A percentile compares a stretch with the other conserved stretches of the same genome.
Conservation (phyloP, 2,888 invertebrate species). For the Gnatocerus cornutus region DNA sequence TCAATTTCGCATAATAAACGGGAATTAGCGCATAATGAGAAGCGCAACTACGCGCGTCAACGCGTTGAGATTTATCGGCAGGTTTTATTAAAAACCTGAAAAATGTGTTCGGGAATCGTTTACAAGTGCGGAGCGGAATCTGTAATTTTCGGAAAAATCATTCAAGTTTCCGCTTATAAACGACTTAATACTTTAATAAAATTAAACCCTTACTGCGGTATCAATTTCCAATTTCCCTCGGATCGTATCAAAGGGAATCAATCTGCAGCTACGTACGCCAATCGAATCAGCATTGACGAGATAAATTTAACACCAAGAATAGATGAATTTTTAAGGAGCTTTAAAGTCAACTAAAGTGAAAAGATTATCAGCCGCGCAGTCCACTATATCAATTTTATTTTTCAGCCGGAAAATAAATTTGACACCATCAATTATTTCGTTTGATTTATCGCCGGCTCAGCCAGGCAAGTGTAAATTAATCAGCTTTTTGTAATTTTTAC, state of each 20-base stretch:
- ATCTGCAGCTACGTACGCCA: slow-evolving; percentile 45
- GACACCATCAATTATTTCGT: slow-evolving; percentile 29
- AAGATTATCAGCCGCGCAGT: slow-evolving; percentile 17
- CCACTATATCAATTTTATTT: slow-evolving; percentile 14
- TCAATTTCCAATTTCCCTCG: slow-evolving; percentile 47
- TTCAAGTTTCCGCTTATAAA: slow-evolving; percentile 44
- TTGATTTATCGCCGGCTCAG: slow-evolving; percentile 24
- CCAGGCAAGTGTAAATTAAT: slow-evolving; percentile 28
- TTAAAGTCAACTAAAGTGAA: slow-evolving; percentile 4
- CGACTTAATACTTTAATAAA: slow-evolving; percentile 49
- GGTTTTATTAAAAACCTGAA: slow-evolving; percentile 39
- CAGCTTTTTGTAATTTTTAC: slow-evolving; percentile 15
- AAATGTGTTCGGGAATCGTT: slow-evolving; percentile 24
- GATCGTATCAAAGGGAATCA: slow-evolving; percentile 47
- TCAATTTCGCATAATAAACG: slow-evolving; percentile 33
- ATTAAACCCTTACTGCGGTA: slow-evolving; percentile 41
- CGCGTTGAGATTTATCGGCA: slow-evolving; percentile 30
- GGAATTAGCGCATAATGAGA: slow-evolving; percentile 11
- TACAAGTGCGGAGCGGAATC: slow-evolving; percentile 28
- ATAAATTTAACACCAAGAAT: slow-evolving; percentile 45
- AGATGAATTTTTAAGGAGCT: slow-evolving; percentile 37
- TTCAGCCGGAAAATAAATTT: slow-evolving; percentile 26
- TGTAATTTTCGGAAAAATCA: slow-evolving; percentile 43
- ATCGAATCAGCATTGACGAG: slow-evolving; percentile 43
- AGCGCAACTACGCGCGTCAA: slow-evolving; percentile 19